A percentile compares a stretch with the other conserved stretches of the same genome.
These are phyloP conservation scores for Myrmophylax atrothorax DNA, from an alignment of 2,113 vertebrate genomes.

Conservation along the genomic window DNA sequence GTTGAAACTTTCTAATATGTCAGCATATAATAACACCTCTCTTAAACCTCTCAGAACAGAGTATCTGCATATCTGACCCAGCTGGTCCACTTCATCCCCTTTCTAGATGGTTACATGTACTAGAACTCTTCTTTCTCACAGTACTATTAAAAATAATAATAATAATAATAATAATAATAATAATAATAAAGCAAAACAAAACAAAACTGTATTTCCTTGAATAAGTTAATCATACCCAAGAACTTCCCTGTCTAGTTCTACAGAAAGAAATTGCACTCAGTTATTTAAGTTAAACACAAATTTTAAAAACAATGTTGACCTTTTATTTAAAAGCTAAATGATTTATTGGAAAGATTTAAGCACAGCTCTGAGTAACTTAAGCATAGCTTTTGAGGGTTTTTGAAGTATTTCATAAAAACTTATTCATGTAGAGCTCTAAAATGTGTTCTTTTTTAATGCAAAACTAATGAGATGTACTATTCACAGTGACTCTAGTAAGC, in stretches of 20 bases:
- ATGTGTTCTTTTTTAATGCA: neutral
- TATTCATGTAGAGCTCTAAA: neutral
- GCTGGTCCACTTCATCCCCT: neutral
- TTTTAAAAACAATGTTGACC: neutral
- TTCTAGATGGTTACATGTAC: neutral
- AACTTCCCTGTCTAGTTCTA: neutral
- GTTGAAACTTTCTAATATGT: neutral
- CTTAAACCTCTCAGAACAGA: neutral
- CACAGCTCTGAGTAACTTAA: neutral
- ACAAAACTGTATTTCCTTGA: neutral
- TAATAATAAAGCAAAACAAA: too few relatives aligned
- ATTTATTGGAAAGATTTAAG: neutral
- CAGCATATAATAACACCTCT: neutral
- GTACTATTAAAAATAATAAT: too few relatives aligned
- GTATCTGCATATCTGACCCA: neutral
- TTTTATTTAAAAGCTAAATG: neutral
- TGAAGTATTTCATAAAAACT: neutral
- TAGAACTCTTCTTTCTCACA: neutral
- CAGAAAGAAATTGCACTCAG: neutral
- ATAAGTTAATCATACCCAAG: neutral
- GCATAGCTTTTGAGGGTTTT: neutral
- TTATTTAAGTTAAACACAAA: neutral
- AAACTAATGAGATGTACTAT: neutral
- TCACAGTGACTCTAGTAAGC: neutral
- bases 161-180: too few relatives aligned